Evolutionary conservation across 2,797 vertebrate species (phyloP), one percentile per base, ranked within the genome.

Genomic region (Pangasius larnaudii): DNA sequence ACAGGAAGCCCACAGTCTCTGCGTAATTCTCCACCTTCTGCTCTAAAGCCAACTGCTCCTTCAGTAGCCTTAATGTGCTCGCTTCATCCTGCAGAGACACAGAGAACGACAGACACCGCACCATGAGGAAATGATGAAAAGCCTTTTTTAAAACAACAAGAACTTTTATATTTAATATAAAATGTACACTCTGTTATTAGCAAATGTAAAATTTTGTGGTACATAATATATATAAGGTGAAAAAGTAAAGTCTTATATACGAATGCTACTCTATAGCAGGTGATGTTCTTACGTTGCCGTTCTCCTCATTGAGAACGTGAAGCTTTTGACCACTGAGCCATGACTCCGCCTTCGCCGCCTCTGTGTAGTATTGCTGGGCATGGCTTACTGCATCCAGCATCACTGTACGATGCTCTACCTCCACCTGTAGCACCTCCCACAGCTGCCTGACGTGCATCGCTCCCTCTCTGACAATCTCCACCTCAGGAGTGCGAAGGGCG

Each of bases 301-400:
- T 98, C 89, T 99, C 98, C 88, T 98, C 97, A 4, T 96, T 96
- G 93, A 97, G 97, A 92, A 99, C 97, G 71, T 98, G 97, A 56
- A 99, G 95, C 91, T 98, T 98, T 93, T 98, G 97, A 85, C 97
- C 98, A 0, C 98, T 97, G 95, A 99, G 97, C 98, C 98, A 98
- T 33, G 98, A 97, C 93, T 98, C 98, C 0, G 97, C 97, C 92
- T 98, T 98, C 0, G 96, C 97, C 0, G 96, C 97, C 27, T 99
- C 97, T 0, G 94, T 94, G 92, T 98, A 97, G 93, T 98, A 98
- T 94, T 97, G 97, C 91, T 99, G 98, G 2, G 98, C 94, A 30
- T 96, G 94, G 85, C 96, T 95, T 0, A 96, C 94, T 0, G 95
- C 96, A 61, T 97, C 96, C 71, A 99, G 95, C 79, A 98, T 95